Evolutionary conservation across 1,140 invertebrate species (phyloP).

Genomic region (Drosophila azteca): DNA sequence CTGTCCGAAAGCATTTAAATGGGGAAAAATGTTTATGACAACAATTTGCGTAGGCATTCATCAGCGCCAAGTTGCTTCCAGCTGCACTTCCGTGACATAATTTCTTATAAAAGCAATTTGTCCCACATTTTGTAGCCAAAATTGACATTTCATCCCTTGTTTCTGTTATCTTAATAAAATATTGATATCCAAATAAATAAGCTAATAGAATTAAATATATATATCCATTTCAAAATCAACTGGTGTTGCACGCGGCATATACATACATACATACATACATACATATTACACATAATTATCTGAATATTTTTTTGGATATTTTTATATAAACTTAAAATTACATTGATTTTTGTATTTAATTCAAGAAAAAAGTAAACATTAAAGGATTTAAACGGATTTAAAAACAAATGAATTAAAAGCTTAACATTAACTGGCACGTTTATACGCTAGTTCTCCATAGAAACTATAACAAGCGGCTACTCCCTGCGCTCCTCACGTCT

Average conservation of each 20-base stretch:
- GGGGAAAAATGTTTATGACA: conserved; percentile 28
- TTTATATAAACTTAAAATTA: no score
- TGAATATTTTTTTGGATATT: no score
- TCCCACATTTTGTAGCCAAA: conserved; percentile 19
- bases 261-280: no score
- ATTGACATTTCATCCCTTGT: neutral
- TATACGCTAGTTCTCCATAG: conserved; percentile 76
- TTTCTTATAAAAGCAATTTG: conserved; percentile 17
- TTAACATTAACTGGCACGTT: conserved; percentile 69
- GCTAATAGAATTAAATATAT: no score
- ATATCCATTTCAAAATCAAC: no score
- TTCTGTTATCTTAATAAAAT: no score
- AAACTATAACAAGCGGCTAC: conserved; percentile 48
- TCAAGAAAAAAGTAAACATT: neutral
- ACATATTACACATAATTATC: no score
- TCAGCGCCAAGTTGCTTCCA: conserved; percentile 14
- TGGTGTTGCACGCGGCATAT: no score
- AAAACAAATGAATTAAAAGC: conserved; percentile 29
- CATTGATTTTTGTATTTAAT: no score
- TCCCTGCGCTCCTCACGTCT: conserved; percentile 27
- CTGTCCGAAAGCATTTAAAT: neutral
- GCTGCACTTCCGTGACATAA: conserved; percentile 41
- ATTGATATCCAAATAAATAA: no score
- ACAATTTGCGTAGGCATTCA: conserved; percentile 45
- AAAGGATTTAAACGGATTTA: conserved; percentile 18